A percentile compares a stretch with the other conserved stretches of the same genome.
phyloP scores from a whole-genome alignment of 2,888 invertebrate species.

The Anodontia alba region DNA sequence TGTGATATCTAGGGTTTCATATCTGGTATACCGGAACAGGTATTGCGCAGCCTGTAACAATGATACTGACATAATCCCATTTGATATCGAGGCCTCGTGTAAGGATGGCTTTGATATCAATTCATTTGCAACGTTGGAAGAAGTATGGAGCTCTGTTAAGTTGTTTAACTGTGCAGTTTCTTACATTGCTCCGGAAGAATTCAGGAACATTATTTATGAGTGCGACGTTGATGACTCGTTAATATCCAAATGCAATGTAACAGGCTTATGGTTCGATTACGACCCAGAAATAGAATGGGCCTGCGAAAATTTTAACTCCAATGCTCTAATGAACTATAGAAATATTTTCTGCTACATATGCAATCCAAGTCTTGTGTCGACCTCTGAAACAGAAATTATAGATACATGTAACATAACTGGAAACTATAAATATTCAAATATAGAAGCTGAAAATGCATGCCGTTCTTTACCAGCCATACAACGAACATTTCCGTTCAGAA shows the following conservation, averaged over 20 bases:
- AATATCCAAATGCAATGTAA: not conserved
- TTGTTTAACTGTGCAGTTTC: not conserved
- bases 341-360: constrained; percentile 32
- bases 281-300: not conserved
- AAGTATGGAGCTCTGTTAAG: not conserved
- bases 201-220: not conserved
- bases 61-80: not conserved
- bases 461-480: not conserved
- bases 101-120: not conserved
- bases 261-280: not conserved
- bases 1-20: not conserved
- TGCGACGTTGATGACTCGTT: not conserved
- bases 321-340: not conserved
- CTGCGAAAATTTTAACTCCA: not conserved
- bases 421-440: not conserved
- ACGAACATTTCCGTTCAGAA: not conserved
- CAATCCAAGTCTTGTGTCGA: constrained; percentile 16
- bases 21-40: not conserved
- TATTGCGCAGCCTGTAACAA: not conserved
- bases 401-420: not conserved
- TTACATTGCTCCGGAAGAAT: not conserved
- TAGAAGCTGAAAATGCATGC: not conserved
- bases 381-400: not conserved
- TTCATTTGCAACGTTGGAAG: not conserved
- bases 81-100: not conserved